Evolutionary conservation across 2,888 invertebrate species (phyloP).

Genomic region (Apamea monoglypha): DNA sequence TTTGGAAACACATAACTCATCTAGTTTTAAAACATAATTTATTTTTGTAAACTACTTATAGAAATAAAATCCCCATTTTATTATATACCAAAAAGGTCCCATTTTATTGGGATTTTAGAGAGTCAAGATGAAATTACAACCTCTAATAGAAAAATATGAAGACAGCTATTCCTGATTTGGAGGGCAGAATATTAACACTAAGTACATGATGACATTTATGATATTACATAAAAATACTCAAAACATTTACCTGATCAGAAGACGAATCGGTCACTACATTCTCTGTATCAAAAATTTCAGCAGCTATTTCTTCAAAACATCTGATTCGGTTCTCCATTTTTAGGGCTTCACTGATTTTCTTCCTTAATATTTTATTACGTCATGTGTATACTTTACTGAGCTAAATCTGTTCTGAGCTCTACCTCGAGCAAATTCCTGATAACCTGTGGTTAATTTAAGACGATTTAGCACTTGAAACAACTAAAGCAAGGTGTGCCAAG

Average conservation of each 20-base stretch:
- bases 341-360: neutral
- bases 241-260: constrained; percentile 81
- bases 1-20: neutral
- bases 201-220: neutral
- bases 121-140: neutral
- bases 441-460: constrained; percentile 57
- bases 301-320: constrained; percentile 80
- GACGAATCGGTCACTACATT: constrained; percentile 84
- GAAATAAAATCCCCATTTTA: neutral
- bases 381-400: constrained; percentile 10
- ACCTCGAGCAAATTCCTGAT: constrained; percentile 60
- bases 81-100: too few relatives aligned
- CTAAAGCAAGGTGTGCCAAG: constrained; percentile 58
- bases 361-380: neutral
- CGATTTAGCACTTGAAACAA: constrained; percentile 45
- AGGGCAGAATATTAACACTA: neutral
- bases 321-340: constrained; percentile 84
- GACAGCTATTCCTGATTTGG: neutral
- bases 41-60: neutral
- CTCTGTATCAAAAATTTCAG: constrained; percentile 91
- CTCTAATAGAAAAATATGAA: neutral
- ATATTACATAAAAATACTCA: neutral
- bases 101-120: neutral
- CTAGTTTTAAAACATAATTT: neutral
- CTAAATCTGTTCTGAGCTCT: constrained; percentile 59